These are phyloP conservation scores for Aphidius colemani DNA, from an alignment of 2,888 invertebrate genomes.

Conservation along the genomic window DNA sequence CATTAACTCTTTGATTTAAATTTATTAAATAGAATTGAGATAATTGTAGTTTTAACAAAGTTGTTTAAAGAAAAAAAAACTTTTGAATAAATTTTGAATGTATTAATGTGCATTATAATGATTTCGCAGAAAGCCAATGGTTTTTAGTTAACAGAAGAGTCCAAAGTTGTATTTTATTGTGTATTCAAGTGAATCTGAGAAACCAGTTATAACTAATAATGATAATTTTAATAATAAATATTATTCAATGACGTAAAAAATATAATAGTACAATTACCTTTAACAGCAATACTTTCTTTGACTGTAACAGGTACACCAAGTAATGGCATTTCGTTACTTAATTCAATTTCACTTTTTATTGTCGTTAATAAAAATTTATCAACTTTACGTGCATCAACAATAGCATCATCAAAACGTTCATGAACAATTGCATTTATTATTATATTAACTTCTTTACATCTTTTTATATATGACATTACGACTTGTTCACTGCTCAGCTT, in stretches of 20 bases:
- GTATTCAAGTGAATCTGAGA: not conserved
- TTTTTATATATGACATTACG: constrained; percentile 66
- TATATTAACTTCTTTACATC: constrained; percentile 71
- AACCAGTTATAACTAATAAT: not conserved
- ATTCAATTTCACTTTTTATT: constrained; percentile 51
- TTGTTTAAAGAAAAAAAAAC: no score
- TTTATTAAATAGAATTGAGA: no score
- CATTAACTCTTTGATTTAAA: no score
- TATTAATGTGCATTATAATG: constrained; percentile 10
- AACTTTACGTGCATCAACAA: constrained; percentile 67
- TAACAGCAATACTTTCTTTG: constrained; percentile 78
- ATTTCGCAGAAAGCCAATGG: constrained; percentile 9
- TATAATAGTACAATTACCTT: constrained; percentile 62
- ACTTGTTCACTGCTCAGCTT: constrained; percentile 69
- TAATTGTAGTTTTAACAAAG: no score
- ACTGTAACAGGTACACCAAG: constrained; percentile 82
- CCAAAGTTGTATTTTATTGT: no score
- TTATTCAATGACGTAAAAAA: not conserved
- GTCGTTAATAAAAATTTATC: constrained; percentile 59
- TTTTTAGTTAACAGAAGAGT: no score
- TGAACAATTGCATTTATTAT: constrained; percentile 73
- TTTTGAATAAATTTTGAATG: no score
- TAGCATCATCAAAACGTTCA: constrained; percentile 68
- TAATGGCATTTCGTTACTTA: constrained; percentile 67
- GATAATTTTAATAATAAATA: not conserved